Conservation (phyloP, 2,113 vertebrate genomes). For the Pimephales promelas region DNA sequence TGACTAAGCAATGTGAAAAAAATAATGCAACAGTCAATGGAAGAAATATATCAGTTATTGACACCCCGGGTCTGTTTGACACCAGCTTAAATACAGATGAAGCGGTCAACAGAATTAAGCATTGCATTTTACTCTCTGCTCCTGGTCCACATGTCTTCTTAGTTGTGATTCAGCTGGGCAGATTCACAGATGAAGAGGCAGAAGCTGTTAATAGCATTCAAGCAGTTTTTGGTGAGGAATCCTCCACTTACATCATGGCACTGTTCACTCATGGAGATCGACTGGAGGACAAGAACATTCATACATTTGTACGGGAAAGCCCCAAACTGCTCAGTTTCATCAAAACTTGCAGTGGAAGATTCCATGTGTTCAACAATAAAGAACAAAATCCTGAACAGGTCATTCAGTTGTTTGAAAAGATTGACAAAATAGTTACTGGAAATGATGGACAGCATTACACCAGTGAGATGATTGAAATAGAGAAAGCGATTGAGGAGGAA, state of each 20-base stretch:
- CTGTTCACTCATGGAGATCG: constrained; percentile 55
- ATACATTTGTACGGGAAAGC: constrained; percentile 6
- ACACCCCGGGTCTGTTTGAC: constrained; percentile 54
- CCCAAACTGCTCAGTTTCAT: constrained; percentile 19
- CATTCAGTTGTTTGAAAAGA: constrained; percentile 44
- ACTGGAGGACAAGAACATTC: constrained; percentile 34
- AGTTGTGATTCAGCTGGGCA: constrained; percentile 47
- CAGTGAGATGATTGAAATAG: constrained; percentile 40
- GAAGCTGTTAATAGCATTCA: constrained; percentile 47
- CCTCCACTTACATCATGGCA: constrained; percentile 39
- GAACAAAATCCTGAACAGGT: constrained; percentile 36
- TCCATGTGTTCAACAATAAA: constrained; percentile 50
- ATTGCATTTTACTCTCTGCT: constrained; percentile 44
- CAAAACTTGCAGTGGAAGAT: constrained; percentile 19
- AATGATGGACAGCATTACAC: constrained; percentile 47
- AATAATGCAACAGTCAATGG: background rate
- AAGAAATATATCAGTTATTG: constrained; percentile 46
- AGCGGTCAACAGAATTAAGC: constrained; percentile 14
- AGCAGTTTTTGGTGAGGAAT: constrained; percentile 41
- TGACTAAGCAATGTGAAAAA: constrained; percentile 42
- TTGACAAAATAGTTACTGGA: constrained; percentile 22
- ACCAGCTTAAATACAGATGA: constrained; percentile 23
- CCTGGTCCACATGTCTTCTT: constrained; percentile 58
- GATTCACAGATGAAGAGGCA: constrained; percentile 51
- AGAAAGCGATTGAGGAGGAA: constrained; percentile 44